Conservation (phyloP, 53 echinoderm and acorn worm species). For the Echinarachnius parma region DNA sequence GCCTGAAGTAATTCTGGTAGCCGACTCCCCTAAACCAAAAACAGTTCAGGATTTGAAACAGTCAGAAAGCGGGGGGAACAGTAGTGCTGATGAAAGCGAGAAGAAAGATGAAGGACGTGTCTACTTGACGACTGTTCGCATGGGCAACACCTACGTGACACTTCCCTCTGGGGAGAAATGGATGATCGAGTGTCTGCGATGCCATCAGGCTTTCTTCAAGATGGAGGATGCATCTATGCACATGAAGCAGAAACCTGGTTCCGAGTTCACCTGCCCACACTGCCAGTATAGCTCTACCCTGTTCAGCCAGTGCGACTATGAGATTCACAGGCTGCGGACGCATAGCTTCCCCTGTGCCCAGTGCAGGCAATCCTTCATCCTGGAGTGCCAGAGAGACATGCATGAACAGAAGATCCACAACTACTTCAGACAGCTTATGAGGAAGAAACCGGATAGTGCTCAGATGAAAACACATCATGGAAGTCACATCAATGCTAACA, state of each 20-base stretch:
- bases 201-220: constrained; percentile 44
- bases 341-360: constrained; percentile 45
- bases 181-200: constrained; percentile 45
- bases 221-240: constrained; percentile 41
- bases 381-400: constrained; percentile 43
- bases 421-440: constrained; percentile 30
- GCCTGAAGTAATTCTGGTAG: constrained; percentile 19
- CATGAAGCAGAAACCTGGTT: constrained; percentile 37
- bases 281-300: constrained; percentile 41
- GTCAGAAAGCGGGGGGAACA: constrained; percentile 33
- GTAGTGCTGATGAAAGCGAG: constrained; percentile 38
- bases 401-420: constrained; percentile 48
- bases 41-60: constrained; percentile 18
- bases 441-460: background rate
- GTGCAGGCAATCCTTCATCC: constrained; percentile 42
- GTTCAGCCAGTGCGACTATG: constrained; percentile 43
- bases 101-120: constrained; percentile 44
- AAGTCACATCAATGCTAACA: background rate
- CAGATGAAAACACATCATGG: background rate
- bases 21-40: constrained; percentile 11
- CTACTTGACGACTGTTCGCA: constrained; percentile 40
- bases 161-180: constrained; percentile 41
- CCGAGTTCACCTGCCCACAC: constrained; percentile 41
- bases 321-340: constrained; percentile 40
- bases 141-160: constrained; percentile 43